Conservation (phyloP, 2,888 invertebrate genomes). For the Pandemis corylana region DNA sequence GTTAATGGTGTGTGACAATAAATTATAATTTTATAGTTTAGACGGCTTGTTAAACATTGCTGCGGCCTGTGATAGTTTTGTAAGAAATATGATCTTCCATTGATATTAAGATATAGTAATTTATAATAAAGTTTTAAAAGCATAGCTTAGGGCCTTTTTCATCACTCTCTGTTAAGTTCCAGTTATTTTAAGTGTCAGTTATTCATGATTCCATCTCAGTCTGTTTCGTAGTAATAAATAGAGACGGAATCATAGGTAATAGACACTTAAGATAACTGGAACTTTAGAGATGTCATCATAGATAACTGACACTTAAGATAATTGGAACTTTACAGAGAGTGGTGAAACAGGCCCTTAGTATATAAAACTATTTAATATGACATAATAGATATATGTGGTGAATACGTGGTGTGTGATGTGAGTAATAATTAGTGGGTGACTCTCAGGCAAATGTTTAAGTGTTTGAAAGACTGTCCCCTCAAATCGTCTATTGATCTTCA, state of each 20-base stretch:
- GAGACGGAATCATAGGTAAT: too few species aligned
- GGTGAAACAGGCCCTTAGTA: too few species aligned
- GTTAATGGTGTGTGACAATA: neutral
- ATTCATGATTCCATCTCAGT: too few species aligned
- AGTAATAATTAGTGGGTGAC: neutral
- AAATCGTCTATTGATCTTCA: too few species aligned
- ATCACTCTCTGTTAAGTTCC: too few species aligned
- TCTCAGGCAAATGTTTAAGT: neutral
- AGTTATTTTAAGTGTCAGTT: too few species aligned
- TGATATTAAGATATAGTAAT: constrained; percentile 9
- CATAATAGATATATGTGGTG: neutral
- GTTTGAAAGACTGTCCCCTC: neutral
- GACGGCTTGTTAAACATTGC: neutral
- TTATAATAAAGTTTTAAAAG: constrained; percentile 10
- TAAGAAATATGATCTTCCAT: constrained; percentile 37
- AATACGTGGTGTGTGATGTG: neutral
- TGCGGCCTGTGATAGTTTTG: constrained; percentile 33
- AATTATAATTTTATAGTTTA: neutral
- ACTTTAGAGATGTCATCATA: too few species aligned
- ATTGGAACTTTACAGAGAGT: too few species aligned
- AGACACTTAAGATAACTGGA: too few species aligned
- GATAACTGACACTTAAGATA: too few species aligned
- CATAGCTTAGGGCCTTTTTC: neutral
- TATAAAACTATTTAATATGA: neutral
- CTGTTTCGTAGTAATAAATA: too few species aligned